Base-by-base conservation (phyloP, 1,140 invertebrate genomes). In the Eueides isabella region DNA sequence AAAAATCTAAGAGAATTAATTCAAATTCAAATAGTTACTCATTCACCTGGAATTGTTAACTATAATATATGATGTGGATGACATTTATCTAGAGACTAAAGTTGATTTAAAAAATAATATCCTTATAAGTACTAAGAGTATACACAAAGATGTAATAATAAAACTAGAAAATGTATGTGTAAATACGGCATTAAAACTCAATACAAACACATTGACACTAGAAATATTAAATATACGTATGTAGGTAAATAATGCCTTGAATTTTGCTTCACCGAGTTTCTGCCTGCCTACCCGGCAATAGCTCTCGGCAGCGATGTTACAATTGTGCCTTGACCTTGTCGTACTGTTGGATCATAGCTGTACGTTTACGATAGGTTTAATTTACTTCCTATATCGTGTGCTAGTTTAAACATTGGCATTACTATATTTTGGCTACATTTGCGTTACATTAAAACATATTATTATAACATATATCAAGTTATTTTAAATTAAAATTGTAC, bases 371-470 rank as follows among this genome's bases (percentile, higher is more conserved):
- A 66, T 66, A 70, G 73, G 28, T 75, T 71, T 70, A 71, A 70
- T 75, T 41, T 67, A 61, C 73, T 75, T 75, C 73, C 73, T 75
- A 75, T 75, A 66, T 71, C 48, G 63, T 67, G 61, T 73, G 63
- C 67, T 75, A 55, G 19, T 55, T 55, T 23, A 55, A 26, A 55
- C 44, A 55, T 11, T 55, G 19, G 9, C 48, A 55, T 55, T 55
- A 0, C 5, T 55, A 11, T 55, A 55, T 55, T 55, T 55, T 12
- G 48, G 23, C 48, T 55, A 55, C 26, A 23, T 55, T 26, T 23
- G 19, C 19, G 9, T 55, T 12, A 55, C 19, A 4, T 55, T 9
- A 12, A 7, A 11, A 11, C n/a, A n/a, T 11, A 55, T 23, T 0
- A 19, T 55, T 55, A 55, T 26, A 55, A 55, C 2, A 55, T 55